Evolutionary conservation across 2,797 vertebrate species (phyloP), one percentile per base, ranked within the genome.

Genomic region (Pangasius sanitwongsei): DNA sequence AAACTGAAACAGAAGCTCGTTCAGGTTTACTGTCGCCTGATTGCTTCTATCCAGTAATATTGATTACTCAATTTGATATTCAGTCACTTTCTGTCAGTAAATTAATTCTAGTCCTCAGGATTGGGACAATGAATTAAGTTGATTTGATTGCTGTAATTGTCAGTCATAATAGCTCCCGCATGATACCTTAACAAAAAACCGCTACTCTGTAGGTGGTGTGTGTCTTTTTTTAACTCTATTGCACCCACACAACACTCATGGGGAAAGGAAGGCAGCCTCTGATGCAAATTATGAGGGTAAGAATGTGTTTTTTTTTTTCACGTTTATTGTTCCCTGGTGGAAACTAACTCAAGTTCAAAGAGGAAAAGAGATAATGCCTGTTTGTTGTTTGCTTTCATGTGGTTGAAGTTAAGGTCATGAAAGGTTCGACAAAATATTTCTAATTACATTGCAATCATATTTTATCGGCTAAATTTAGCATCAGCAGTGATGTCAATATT

Each of bases 281-380:
- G 41, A 90, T 87, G 80, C 82, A 87, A 87, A 90, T 87, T 9
- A 20, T 48, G 70, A 61, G 80, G 53, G 80, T 37, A 31, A 8
- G 16, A 44, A 9, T 20, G 59, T 87, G 15, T 41, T 53, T 31
- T 44, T 44, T 55, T 61, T 48, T n/a, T 69, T 53, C 6, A 34
- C 2, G 31, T 57, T 85, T 53, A 63, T 55, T 11, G 23, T 25
- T 87, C 63, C 70, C 86, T 80, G 16, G 74, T 87, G 86, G 82
- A 90, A 87, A 87, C 37, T 67, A 83, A 74, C 20, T 61, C 34
- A 61, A 37, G 44, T 84, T 87, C 74, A 90, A 80, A 72, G 82
- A 77, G 28, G n/a, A 55, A 48, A 63, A 55, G 55, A 89, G 23
- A 75, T 78, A 69, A 70, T 59, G 37, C 3, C 13, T 7, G 67